Evolutionary conservation across 2,113 vertebrate genomes (phyloP).

Genomic region (Excalfactoria chinensis): DNA sequence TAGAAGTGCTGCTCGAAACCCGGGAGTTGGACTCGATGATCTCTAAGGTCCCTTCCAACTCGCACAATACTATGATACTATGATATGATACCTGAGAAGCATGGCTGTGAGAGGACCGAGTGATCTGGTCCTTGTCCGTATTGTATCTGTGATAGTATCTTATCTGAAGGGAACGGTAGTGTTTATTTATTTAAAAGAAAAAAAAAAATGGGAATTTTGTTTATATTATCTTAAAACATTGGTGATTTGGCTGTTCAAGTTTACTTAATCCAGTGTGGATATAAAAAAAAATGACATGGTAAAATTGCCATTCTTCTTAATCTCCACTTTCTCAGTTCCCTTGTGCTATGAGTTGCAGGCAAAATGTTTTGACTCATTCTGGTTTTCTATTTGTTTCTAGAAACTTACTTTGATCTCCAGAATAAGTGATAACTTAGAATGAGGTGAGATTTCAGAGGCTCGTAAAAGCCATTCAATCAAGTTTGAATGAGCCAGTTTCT

Average conservation of each 20-base stretch:
- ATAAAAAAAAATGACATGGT: neutral
- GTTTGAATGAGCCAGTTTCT: neutral
- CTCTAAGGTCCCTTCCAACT: no score
- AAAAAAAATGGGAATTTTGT: neutral
- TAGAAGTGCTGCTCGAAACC: no score
- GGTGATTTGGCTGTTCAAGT: neutral
- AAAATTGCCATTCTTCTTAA: neutral
- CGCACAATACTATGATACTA: no score
- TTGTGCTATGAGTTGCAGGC: neutral
- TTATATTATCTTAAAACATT: neutral
- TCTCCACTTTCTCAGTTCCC: neutral
- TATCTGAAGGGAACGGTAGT: neutral
- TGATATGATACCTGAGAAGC: neutral
- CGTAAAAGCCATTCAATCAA: neutral
- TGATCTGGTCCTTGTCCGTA: neutral
- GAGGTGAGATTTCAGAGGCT: neutral
- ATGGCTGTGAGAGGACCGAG: neutral
- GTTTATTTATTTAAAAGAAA: neutral
- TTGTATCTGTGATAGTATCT: neutral
- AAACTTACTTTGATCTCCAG: neutral
- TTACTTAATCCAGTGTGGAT: constrained; percentile 11
- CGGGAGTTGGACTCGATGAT: no score
- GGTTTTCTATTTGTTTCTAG: neutral
- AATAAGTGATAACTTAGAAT: neutral
- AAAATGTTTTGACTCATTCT: neutral